Percentiles rank a stretch among this genome's conserved stretches.
These are phyloP conservation scores for Idaea straminata DNA, from an alignment of 2,888 invertebrate genomes.

Conservation along the genomic window DNA sequence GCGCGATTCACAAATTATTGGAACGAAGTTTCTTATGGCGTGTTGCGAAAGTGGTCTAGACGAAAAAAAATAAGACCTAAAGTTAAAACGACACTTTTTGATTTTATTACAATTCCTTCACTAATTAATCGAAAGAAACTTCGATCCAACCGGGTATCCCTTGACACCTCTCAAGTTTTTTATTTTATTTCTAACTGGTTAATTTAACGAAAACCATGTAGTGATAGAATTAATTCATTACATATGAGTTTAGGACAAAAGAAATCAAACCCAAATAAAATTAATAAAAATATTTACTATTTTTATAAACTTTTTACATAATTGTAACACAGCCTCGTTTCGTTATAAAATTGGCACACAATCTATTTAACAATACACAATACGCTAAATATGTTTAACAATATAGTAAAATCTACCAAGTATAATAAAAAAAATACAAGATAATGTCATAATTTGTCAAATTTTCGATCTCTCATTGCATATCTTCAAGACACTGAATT, in stretches of 20 bases:
- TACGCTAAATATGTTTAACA: conserved; percentile 24
- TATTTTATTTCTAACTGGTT: no score
- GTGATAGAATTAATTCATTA: no score
- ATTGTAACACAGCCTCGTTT: conserved; percentile 46
- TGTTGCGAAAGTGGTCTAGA: no score
- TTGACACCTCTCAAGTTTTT: no score
- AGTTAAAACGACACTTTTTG: no score
- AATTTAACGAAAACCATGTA: no score
- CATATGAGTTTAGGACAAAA: background rate
- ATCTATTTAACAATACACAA: conserved; percentile 35
- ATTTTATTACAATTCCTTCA: no score
- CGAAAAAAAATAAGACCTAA: no score
- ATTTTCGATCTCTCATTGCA: conserved; percentile 34
- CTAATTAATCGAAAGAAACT: no score
- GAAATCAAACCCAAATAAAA: conserved; percentile 40
- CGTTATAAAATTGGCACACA: conserved; percentile 32
- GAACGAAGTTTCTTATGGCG: no score
- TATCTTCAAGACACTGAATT: conserved; percentile 44
- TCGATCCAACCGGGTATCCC: no score
- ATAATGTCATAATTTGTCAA: background rate
- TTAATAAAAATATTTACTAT: conserved; percentile 44
- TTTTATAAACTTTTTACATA: conserved; percentile 44
- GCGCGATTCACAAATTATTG: no score
- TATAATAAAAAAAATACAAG: conserved; percentile 13
- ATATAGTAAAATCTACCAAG: conserved; percentile 15